Percentiles rank a stretch among this genome's conserved stretches.
Conservation (phyloP, 1,140 invertebrate genomes). For the Drosophila pectinifera region DNA sequence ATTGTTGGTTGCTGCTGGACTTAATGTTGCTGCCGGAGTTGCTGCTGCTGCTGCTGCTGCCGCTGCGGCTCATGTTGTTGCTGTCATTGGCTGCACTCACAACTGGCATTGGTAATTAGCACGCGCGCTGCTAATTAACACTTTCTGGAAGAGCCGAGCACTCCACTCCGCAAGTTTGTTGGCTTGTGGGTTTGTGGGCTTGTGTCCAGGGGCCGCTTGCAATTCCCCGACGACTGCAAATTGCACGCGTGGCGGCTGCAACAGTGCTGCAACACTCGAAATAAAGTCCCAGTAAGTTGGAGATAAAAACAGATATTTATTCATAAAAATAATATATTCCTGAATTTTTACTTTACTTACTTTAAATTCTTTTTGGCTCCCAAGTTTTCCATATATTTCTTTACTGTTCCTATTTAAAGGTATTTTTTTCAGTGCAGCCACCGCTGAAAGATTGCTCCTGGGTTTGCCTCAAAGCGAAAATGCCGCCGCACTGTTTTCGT, state of each 20-base stretch:
- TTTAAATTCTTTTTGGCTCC: not conserved
- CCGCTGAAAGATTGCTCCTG: conserved; percentile 39
- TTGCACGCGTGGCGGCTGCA: conserved; percentile 68
- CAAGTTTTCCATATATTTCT: not conserved
- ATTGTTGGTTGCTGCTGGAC: conserved; percentile 20
- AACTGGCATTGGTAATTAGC: conserved; percentile 63
- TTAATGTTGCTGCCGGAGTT: conserved; percentile 13
- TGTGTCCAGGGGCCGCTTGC: conserved; percentile 45
- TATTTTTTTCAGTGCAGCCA: conserved; percentile 3
- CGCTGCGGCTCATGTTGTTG: conserved; percentile 9
- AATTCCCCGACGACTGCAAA: conserved; percentile 59
- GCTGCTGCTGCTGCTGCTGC: conserved; percentile 1
- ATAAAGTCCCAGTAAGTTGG: no score
- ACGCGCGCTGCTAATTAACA: conserved; percentile 74
- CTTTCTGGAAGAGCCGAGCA: conserved; percentile 48
- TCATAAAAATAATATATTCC: no score
- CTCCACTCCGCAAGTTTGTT: conserved; percentile 15
- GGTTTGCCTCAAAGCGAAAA: conserved; percentile 66
- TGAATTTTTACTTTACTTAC: no score
- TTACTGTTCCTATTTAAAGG: fast-evolving
- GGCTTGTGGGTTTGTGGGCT: conserved; percentile 35
- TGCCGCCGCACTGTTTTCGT: conserved; percentile 65
- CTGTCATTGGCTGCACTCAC: conserved; percentile 51
- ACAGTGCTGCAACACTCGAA: conserved; percentile 5
- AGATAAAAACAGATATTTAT: not conserved